Percentiles rank a stretch among this genome's conserved stretches.
Evolutionary conservation across 2,113 vertebrate species (phyloP).

Genomic region (Propithecus coquereli): DNA sequence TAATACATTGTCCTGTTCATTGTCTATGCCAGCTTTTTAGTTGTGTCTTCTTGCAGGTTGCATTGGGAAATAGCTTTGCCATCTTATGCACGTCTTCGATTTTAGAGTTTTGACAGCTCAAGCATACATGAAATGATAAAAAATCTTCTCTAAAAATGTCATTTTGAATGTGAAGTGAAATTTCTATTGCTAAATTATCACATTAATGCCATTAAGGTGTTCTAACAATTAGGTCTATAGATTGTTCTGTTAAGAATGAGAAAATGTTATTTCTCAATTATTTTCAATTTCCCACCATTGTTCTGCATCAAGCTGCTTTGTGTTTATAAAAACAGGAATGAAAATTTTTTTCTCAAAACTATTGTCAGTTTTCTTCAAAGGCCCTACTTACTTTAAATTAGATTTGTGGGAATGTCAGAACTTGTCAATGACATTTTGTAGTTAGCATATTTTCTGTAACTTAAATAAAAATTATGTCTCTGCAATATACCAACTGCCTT

Average conservation of each 20-base stretch:
- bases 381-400: background rate
- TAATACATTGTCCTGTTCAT: background rate
- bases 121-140: background rate
- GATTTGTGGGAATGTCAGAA: background rate
- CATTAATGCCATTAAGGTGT: background rate
- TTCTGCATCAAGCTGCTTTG: background rate
- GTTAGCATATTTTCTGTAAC: background rate
- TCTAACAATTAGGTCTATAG: background rate
- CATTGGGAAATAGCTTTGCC: background rate
- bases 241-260: background rate
- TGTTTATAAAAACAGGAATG: background rate
- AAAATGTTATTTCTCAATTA: background rate
- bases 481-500: background rate
- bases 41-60: background rate
- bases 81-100: background rate
- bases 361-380: background rate
- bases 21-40: background rate
- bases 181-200: background rate
- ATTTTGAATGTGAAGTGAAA: background rate
- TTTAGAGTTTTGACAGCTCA: background rate
- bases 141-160: background rate
- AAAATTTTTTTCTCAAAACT: background rate
- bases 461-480: background rate
- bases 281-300: background rate
- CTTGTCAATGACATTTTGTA: background rate